Evolutionary conservation across 2,797 vertebrate species (phyloP).

Genomic region (Gymnoscopelus braueri): DNA sequence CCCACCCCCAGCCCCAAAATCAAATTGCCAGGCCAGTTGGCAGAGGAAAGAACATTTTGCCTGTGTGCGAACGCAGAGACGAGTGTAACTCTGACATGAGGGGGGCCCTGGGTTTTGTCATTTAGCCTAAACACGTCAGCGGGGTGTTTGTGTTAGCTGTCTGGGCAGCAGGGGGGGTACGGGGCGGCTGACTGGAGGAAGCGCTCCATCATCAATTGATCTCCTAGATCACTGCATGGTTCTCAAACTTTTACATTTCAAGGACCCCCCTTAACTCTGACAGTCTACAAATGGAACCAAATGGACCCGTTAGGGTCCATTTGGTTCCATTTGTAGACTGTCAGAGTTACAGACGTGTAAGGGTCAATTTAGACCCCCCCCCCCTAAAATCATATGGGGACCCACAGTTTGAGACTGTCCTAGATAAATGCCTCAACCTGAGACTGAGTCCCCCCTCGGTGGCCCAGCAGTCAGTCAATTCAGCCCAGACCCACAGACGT

Average conservation of each 20-base stretch:
- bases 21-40: constrained; percentile 76
- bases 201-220: constrained; percentile 74
- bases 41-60: constrained; percentile 69
- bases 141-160: constrained; percentile 80
- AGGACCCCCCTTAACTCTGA: too few relatives aligned
- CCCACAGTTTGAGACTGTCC: too few relatives aligned
- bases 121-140: constrained; percentile 82
- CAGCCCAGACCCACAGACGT: constrained; percentile 44
- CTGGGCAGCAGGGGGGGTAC: constrained; percentile 52
- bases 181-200: constrained; percentile 61
- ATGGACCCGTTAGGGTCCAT: too few relatives aligned
- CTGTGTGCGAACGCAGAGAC: constrained; percentile 56
- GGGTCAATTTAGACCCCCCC: too few relatives aligned
- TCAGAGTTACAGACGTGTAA: too few relatives aligned
- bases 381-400: too few relatives aligned
- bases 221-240: constrained; percentile 41
- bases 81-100: constrained; percentile 67
- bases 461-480: constrained; percentile 61
- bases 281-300: too few relatives aligned
- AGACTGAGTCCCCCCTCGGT: constrained; percentile 62
- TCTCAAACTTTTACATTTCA: too few relatives aligned
- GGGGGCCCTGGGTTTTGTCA: constrained; percentile 81
- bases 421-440: constrained; percentile 80
- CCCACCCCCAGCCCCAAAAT: constrained; percentile 54
- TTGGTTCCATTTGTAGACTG: too few relatives aligned